Percentiles rank a stretch among this genome's conserved stretches.
Conservation (phyloP, 2,888 invertebrate species). For the Scotopteryx bipunctaria region DNA sequence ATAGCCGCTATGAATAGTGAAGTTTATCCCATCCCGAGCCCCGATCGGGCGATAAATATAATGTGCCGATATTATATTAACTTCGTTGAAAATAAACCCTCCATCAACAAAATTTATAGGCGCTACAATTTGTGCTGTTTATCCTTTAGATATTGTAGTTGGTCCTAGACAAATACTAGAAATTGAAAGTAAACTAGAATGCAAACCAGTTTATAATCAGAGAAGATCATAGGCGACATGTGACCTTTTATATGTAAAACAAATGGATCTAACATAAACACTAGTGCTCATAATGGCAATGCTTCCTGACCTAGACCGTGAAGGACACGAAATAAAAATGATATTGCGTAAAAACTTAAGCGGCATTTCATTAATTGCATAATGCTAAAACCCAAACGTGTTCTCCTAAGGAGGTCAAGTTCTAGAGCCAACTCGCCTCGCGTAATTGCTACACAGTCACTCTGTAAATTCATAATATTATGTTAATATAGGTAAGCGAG, state of each 20-base stretch:
- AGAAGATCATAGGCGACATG: constrained; percentile 25
- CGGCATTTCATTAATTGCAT: constrained; percentile 58
- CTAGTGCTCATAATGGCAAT: constrained; percentile 36
- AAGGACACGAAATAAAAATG: constrained; percentile 44
- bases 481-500: constrained; percentile 42
- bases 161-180: background rate
- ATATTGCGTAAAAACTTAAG: constrained; percentile 54
- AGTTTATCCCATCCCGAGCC: constrained; percentile 35
- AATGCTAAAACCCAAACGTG: constrained; percentile 62
- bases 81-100: constrained; percentile 27
- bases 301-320: constrained; percentile 49
- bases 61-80: constrained; percentile 28
- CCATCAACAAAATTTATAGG: constrained; percentile 15
- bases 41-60: constrained; percentile 32
- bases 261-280: constrained; percentile 25
- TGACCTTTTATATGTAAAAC: constrained; percentile 36
- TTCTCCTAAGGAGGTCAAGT: constrained; percentile 72
- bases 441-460: constrained; percentile 47
- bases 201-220: constrained; percentile 26
- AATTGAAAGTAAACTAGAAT: constrained; percentile 15
- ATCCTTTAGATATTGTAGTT: background rate
- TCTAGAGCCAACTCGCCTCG: constrained; percentile 58
- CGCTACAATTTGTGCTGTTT: constrained; percentile 1
- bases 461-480: constrained; percentile 51
- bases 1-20: constrained; percentile 50